phyloP scores from a whole-genome alignment of 2,797 vertebrate species.

The Pogoniulus pusillus region DNA sequence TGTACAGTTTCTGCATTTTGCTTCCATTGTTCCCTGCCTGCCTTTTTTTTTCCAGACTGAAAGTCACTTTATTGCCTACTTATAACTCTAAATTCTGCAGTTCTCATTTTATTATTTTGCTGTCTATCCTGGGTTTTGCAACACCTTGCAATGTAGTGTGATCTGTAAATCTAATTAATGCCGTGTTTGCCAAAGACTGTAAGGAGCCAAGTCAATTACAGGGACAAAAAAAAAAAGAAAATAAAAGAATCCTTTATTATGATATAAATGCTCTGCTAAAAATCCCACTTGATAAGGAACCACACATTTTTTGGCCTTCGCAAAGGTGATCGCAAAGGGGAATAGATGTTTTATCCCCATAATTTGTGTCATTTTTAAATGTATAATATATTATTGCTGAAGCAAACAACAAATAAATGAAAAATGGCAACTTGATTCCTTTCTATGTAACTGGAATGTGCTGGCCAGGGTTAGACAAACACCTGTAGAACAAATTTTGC shows the following conservation, averaged over 20 bases:
- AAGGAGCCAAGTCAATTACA: constrained; percentile 46
- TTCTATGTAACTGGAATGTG: background rate
- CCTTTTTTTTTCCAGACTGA: constrained; percentile 14
- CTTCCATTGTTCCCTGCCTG: constrained; percentile 23
- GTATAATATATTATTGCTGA: background rate
- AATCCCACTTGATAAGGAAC: background rate
- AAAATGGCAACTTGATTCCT: background rate
- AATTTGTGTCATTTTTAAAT: background rate
- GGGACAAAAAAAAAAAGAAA: background rate
- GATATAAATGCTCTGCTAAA: constrained; percentile 27
- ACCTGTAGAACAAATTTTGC: background rate
- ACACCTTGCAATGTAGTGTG: constrained; percentile 39
- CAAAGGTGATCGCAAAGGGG: background rate
- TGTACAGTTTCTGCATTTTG: background rate
- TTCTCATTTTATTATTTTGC: constrained; percentile 55
- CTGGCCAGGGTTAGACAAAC: background rate
- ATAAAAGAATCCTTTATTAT: constrained; percentile 18
- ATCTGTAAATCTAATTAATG: constrained; percentile 59
- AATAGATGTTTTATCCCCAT: background rate
- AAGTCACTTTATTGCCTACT: constrained; percentile 47
- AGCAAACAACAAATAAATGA: background rate
- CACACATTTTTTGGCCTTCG: background rate
- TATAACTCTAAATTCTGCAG: constrained; percentile 36
- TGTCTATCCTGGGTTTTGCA: constrained; percentile 28
- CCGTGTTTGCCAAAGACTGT: constrained; percentile 35